phyloP scores from a whole-genome alignment of 2,797 vertebrate species.

The Darevskia nairensis region DNA sequence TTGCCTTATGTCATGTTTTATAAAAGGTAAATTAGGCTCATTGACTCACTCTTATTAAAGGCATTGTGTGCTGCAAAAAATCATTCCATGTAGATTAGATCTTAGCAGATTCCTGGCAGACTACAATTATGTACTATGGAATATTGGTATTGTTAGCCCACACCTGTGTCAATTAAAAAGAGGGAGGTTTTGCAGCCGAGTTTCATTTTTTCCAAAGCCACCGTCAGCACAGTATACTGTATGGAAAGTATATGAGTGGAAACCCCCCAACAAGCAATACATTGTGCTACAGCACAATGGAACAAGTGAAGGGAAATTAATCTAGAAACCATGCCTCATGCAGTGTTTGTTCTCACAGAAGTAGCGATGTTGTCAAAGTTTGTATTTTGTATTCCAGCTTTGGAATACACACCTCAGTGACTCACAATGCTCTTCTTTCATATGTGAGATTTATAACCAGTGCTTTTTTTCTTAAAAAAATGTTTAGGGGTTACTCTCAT shows the following conservation, averaged over 20 bases:
- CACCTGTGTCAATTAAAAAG: conserved; percentile 55
- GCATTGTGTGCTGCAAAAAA: conserved; percentile 64
- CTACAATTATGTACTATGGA: conserved; percentile 61
- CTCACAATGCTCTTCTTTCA: background rate
- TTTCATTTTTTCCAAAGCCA: conserved; percentile 24
- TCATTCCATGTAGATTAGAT: conserved; percentile 61
- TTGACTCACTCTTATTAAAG: conserved; percentile 82
- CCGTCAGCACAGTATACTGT: background rate
- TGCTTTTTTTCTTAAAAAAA: too few species aligned
- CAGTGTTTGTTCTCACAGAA: background rate
- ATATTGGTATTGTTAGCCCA: conserved; percentile 57
- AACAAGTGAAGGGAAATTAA: background rate
- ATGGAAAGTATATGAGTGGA: background rate
- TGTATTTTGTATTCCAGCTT: background rate
- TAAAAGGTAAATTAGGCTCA: conserved; percentile 80
- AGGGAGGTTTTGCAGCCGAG: conserved; percentile 13
- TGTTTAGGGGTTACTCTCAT: too few species aligned
- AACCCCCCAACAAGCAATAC: background rate
- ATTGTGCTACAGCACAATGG: background rate
- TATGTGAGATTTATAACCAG: too few species aligned
- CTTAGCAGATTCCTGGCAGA: conserved; percentile 55
- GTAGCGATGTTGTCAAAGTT: fast-evolving
- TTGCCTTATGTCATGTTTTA: conserved; percentile 83
- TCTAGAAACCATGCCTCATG: background rate
- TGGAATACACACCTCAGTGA: background rate